Evolutionary conservation across 2,113 vertebrate species (phyloP).

Genomic region (Nothocercus nigrocapillus): DNA sequence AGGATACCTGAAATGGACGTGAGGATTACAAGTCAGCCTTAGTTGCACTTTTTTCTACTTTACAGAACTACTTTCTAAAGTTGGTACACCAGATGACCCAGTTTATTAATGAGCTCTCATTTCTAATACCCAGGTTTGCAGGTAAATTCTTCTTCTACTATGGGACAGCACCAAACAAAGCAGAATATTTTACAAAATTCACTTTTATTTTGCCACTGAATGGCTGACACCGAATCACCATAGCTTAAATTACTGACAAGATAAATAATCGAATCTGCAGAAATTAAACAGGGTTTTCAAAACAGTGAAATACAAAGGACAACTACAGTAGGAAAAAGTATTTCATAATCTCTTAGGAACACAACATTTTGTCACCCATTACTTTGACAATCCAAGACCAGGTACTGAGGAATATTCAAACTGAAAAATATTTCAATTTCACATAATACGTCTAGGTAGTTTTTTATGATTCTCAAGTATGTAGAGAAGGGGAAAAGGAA

Average conservation of each 20-base stretch:
- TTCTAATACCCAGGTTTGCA: not conserved
- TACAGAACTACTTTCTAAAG: not conserved
- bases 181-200: not conserved
- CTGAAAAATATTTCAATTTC: constrained; percentile 17
- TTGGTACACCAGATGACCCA: not conserved
- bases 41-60: not conserved
- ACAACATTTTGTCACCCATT: not conserved
- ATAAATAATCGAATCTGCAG: not conserved
- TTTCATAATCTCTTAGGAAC: not conserved
- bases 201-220: not conserved
- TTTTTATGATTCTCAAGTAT: not conserved
- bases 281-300: constrained; percentile 34
- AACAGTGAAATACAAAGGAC: not conserved
- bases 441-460: not conserved
- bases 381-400: not conserved
- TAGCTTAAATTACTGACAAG: not conserved
- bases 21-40: not conserved
- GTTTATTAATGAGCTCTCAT: not conserved
- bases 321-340: not conserved
- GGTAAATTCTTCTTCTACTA: not conserved
- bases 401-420: not conserved
- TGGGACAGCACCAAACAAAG: not conserved
- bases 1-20: not conserved
- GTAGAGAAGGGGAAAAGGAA: not conserved
- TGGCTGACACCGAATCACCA: constrained; percentile 23